Conservation (phyloP, 2,888 invertebrate species). For the Chrysodeixis includens region DNA sequence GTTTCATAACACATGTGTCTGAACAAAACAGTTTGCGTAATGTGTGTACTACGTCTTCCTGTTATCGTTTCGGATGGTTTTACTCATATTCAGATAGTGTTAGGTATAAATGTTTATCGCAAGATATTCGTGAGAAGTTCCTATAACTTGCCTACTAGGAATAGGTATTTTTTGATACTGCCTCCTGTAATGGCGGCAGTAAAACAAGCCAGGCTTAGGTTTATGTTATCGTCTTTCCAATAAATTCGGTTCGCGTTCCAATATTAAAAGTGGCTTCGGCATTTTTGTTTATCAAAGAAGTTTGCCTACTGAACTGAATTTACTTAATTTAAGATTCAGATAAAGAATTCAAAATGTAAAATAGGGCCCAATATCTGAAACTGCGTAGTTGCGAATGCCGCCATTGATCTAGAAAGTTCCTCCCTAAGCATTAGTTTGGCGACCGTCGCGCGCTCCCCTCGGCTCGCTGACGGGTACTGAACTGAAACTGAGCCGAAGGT, state of each 20-base stretch:
- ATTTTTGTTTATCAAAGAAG: slow-evolving; percentile 12
- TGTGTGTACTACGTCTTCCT: slow-evolving; percentile 52
- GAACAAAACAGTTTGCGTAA: slow-evolving; percentile 52
- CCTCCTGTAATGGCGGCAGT: slow-evolving; percentile 4
- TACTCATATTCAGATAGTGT: background rate
- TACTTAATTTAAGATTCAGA: background rate
- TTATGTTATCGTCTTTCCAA: background rate
- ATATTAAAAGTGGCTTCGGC: background rate
- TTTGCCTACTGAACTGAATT: background rate
- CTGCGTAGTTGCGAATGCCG: slow-evolving; percentile 15
- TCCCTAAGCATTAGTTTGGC: slow-evolving; percentile 25
- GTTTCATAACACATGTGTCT: slow-evolving; percentile 44
- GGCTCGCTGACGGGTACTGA: slow-evolving; percentile 61
- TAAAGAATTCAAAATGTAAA: background rate
- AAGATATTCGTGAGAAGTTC: slow-evolving; percentile 5
- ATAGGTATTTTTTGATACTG: background rate
- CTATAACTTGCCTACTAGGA: background rate
- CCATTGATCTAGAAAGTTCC: slow-evolving; percentile 54
- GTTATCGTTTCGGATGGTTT: slow-evolving; percentile 30
- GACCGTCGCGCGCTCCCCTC: slow-evolving; percentile 47
- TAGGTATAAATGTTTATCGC: background rate
- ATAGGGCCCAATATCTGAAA: slow-evolving; percentile 17
- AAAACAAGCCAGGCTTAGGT: slow-evolving; percentile 3
- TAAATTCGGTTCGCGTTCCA: slow-evolving; percentile 2
- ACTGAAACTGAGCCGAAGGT: slow-evolving; percentile 62